Percentiles rank a stretch among this genome's conserved stretches.
phyloP scores from a whole-genome alignment of 2,888 invertebrate genomes.

The Lithodes maja region DNA sequence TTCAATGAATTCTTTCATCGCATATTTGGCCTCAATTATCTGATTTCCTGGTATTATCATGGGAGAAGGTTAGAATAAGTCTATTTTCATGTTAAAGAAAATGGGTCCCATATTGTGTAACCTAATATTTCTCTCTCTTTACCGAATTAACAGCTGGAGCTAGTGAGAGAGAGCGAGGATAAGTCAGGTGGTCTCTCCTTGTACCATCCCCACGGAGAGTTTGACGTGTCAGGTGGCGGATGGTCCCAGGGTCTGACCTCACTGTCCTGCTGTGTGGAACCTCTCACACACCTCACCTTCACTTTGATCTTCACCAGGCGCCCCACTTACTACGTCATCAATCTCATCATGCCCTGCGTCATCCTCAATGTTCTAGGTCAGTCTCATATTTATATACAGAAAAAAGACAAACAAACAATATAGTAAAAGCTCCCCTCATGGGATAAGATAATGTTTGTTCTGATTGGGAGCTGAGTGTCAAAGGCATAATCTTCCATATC shows the following conservation, averaged over 20 bases:
- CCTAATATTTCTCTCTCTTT: no score
- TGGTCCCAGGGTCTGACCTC: not conserved
- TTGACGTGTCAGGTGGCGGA: not conserved
- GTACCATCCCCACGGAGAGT: not conserved
- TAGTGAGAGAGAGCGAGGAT: not conserved
- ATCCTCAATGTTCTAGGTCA: not conserved
- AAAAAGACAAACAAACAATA: no score
- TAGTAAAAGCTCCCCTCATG: no score
- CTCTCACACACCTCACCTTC: not conserved
- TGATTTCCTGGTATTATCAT: no score
- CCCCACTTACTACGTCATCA: not conserved
- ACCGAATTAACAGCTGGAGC: not conserved
- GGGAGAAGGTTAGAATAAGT: no score
- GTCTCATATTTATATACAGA: not conserved
- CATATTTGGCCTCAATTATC: no score
- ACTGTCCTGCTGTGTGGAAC: not conserved
- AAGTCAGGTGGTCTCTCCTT: not conserved
- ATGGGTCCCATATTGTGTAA: no score
- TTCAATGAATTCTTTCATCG: no score
- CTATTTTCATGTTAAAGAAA: no score
- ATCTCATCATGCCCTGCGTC: not conserved
- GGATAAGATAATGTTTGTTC: no score
- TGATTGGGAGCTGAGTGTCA: no score
- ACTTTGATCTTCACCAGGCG: not conserved
- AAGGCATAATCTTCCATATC: no score